Percentiles rank a stretch among this genome's conserved stretches.
Conservation (phyloP, 64 coral and sea anemone species). For the Dendrophyllia cribrosa region DNA sequence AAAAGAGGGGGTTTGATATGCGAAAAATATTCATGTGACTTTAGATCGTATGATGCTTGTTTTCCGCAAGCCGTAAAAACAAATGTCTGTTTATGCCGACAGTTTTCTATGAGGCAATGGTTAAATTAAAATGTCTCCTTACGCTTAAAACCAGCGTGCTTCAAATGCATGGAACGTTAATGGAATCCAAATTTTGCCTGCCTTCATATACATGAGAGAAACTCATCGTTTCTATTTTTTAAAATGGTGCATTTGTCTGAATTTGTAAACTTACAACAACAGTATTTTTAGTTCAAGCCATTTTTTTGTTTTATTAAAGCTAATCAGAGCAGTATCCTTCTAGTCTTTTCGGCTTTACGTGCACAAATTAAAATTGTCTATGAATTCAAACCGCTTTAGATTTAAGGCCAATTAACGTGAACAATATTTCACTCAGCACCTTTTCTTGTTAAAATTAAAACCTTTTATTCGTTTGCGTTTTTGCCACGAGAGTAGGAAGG, state of each 20-base stretch:
- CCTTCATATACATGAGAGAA: no score
- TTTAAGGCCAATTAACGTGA: neutral
- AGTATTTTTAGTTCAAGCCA: no score
- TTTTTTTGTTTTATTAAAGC: no score
- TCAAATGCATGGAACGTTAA: neutral
- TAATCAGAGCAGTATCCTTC: neutral
- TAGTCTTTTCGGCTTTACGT: neutral
- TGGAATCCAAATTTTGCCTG: no score
- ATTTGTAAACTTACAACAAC: no score
- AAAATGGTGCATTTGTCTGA: no score
- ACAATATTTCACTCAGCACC: neutral
- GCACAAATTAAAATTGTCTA: neutral
- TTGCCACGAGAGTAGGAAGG: neutral
- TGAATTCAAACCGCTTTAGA: neutral
- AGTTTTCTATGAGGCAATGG: neutral
- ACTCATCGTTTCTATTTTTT: no score
- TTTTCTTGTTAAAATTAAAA: conserved; percentile 5
- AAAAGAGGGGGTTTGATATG: no score
- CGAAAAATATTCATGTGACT: no score
- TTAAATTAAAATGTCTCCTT: neutral
- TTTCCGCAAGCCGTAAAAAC: neutral
- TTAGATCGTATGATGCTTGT: neutral
- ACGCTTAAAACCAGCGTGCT: neutral
- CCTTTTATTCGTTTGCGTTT: neutral
- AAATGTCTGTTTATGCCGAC: neutral